Evolutionary conservation across 1,140 invertebrate genomes (phyloP), one percentile per base, ranked within the genome.

Genomic region (Papilio xuthus): DNA sequence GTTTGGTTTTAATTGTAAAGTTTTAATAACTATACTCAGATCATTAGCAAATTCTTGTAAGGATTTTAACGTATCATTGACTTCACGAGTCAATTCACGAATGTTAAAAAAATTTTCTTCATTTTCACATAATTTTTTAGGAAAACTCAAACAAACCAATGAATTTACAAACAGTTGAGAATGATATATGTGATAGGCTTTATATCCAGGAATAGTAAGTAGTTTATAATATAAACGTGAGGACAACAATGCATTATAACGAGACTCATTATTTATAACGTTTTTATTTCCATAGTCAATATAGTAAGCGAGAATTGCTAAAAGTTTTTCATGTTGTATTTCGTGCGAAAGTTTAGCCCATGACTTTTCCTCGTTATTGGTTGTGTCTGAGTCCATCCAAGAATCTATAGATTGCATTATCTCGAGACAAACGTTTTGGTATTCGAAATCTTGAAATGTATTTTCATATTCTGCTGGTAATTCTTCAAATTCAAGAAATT

Each of bases 121-220:
- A 79, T 89, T 87, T 8, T 92, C 89, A 86, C 89, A 90, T 80
- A 93, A 84, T 18, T 77, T 70, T 80, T 89, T 90, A 18, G 91
- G 90, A 82, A 86, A 93, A 12, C 85, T 86, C 3, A 94, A 79
- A 78, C 92, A 93, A 28, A 83, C 75, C 13, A 93, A 82, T 6
- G 90, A 90, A 63, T 90, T 84, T 26, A 86, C 88, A 86, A 93
- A 93, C n/a, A 94, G 81, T 84, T 93, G 92, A n/a, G 91, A 92
- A 78, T 94, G 92, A 78, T 94, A 94, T 37, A 94, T 90, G 79
- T 92, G 77, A 72, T 93, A 94, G 60, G 90, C 90, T 79, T 90
- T 92, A 71, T 86, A 92, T 32, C 92, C 92, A 70, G 92, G 87
- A 18, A 93, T 86, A 32, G 85, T 83, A 18, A 94, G 81, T n/a